A percentile compares a stretch with the other conserved stretches of the same genome.
phyloP scores from a whole-genome alignment of 2,113 vertebrate genomes.

The Pangasianodon gigas region DNA sequence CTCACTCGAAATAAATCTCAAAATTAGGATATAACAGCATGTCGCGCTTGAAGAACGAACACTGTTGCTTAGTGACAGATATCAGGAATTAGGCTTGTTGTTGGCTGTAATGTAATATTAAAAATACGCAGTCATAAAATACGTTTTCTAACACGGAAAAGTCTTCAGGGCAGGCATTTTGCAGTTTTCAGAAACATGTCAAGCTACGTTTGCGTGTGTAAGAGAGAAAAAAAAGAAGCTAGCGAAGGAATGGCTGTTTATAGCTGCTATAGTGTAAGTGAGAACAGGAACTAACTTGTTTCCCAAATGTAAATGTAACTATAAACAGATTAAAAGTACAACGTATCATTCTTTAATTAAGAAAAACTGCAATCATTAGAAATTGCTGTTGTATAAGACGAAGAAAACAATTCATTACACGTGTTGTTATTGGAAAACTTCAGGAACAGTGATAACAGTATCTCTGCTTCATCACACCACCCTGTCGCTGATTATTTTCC shows the following conservation, averaged over 20 bases:
- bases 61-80: constrained; percentile 25
- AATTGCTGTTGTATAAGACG: background rate
- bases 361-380: background rate
- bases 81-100: background rate
- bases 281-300: background rate
- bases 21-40: constrained; percentile 11
- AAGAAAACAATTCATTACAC: background rate
- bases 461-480: background rate
- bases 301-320: background rate
- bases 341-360: background rate
- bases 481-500: background rate
- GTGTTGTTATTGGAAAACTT: background rate
- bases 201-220: background rate
- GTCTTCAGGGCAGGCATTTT: background rate
- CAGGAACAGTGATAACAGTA: no score
- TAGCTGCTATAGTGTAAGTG: background rate
- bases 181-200: background rate
- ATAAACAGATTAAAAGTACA: background rate
- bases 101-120: background rate
- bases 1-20: background rate
- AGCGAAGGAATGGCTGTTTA: background rate
- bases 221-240: background rate
- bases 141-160: background rate
- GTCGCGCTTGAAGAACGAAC: background rate
- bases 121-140: background rate